Conservation (phyloP, 2,113 vertebrate genomes). For the Porphyrio hochstetteri region DNA sequence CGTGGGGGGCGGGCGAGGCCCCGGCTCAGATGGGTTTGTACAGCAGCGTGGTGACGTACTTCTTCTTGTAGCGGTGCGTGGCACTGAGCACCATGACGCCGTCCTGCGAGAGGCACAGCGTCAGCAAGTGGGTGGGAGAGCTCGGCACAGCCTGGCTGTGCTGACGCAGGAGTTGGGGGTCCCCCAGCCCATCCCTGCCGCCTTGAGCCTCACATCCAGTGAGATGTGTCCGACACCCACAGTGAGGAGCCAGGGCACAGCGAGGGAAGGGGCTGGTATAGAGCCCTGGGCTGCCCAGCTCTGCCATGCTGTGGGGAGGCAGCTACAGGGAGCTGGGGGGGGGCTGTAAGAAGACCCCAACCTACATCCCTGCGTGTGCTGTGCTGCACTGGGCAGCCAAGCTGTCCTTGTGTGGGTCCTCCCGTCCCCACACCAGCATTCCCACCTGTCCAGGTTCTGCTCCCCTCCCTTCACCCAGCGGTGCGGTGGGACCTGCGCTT, state of each 20-base stretch:
- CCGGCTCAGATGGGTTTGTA: slow-evolving; percentile 74
- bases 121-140: neutral
- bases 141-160: rapidly evolving
- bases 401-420: rapidly evolving
- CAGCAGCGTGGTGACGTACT: slow-evolving; percentile 93
- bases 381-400: neutral
- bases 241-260: neutral
- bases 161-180: neutral
- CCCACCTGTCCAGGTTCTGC: neutral
- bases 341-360: neutral
- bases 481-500: neutral
- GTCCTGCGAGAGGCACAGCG: slow-evolving; percentile 73
- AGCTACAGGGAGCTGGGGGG: neutral
- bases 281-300: neutral
- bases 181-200: neutral
- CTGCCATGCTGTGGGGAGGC: rapidly evolving
- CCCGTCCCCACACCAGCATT: neutral
- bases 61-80: slow-evolving; percentile 98
- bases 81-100: slow-evolving; percentile 98
- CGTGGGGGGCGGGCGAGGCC: neutral
- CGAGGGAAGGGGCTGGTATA: neutral
- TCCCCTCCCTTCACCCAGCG: neutral
- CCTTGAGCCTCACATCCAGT: neutral
- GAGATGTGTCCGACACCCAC: rapidly evolving
- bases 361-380: rapidly evolving